phyloP scores from a whole-genome alignment of 92 coral and sea anemone species.

The Montipora capitata region DNA sequence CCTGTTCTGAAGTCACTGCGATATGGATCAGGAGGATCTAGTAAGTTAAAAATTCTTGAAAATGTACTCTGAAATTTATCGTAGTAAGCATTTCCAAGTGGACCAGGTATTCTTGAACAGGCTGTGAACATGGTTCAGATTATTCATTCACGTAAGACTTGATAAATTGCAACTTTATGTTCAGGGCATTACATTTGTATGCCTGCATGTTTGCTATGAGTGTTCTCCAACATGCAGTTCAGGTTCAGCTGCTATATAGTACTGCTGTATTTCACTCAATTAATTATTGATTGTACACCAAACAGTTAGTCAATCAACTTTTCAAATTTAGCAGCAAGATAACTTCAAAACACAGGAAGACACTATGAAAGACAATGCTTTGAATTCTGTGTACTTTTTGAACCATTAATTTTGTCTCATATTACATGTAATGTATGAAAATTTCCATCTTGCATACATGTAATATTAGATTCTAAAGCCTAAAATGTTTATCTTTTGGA shows the following conservation, averaged over 20 bases:
- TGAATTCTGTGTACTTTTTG: no score
- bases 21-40: constrained; percentile 67
- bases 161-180: no score
- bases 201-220: neutral
- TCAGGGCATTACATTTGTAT: no score
- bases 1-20: neutral
- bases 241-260: constrained; percentile 17
- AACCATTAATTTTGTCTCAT: no score
- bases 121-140: neutral
- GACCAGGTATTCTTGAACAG: constrained; percentile 13
- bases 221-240: neutral
- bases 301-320: constrained; percentile 1
- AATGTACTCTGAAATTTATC: constrained; percentile 66
- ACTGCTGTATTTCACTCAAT: neutral
- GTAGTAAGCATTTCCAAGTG: neutral
- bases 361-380: no score
- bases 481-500: no score
- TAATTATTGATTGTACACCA: constrained; percentile 24
- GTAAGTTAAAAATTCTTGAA: constrained; percentile 74
- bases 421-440: no score
- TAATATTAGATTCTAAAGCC: no score
- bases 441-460: no score
- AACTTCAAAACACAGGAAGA: neutral
- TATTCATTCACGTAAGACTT: no score
- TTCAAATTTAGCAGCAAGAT: neutral